Evolutionary conservation across 2,888 invertebrate species (phyloP).

Genomic region (Cacoxenus indagator): DNA sequence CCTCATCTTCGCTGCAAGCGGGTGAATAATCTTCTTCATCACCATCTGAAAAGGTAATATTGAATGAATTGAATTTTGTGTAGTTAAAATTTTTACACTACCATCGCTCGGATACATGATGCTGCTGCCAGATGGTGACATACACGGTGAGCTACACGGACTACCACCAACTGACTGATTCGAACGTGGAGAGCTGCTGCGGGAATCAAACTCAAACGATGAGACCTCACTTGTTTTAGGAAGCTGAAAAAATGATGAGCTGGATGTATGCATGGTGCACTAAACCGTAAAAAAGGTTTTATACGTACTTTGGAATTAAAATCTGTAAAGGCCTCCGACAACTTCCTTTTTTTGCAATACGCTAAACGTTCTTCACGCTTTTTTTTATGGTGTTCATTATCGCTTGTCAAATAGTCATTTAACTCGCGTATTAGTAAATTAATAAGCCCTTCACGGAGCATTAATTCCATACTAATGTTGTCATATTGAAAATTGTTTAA

Average conservation of each 20-base stretch:
- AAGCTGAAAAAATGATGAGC: constrained; percentile 37
- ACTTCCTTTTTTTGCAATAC: constrained; percentile 63
- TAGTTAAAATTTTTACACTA: constrained; percentile 24
- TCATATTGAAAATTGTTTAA: constrained; percentile 72
- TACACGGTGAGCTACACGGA: constrained; percentile 68
- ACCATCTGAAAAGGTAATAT: constrained; percentile 32
- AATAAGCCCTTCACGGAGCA: constrained; percentile 74
- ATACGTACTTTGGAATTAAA: constrained; percentile 55
- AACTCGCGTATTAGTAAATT: constrained; percentile 72
- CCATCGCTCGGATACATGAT: constrained; percentile 36
- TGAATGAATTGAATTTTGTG: not conserved
- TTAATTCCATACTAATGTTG: constrained; percentile 71
- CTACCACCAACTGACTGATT: constrained; percentile 63
- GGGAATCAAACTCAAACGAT: constrained; percentile 64
- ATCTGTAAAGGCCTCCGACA: constrained; percentile 49
- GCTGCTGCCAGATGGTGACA: constrained; percentile 63
- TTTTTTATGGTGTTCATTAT: constrained; percentile 65
- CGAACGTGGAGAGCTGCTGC: constrained; percentile 66
- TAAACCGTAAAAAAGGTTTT: not conserved
- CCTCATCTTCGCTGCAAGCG: constrained; percentile 70
- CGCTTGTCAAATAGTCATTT: constrained; percentile 63
- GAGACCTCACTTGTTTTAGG: constrained; percentile 59
- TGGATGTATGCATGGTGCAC: not conserved
- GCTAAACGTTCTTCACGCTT: constrained; percentile 65
- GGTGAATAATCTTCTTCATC: constrained; percentile 69